Base-by-base conservation (phyloP, 2,797 vertebrate species). In the Myripristis jacobus region DNA sequence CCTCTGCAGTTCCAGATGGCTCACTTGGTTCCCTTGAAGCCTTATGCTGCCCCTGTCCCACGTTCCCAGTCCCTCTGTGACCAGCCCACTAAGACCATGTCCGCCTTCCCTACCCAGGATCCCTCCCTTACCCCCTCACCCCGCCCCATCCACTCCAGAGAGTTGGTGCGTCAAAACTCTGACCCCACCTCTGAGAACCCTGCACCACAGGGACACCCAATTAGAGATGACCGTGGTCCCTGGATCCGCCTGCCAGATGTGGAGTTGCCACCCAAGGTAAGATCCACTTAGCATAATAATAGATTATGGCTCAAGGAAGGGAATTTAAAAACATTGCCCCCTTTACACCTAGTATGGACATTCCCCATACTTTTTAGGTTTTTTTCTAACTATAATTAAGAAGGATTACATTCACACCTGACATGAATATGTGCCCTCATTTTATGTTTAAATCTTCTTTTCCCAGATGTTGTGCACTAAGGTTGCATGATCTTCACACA, bases 21-120 rank as follows among this genome's bases (percentile, higher is more conserved):
- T 82, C 96, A 97, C 89, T 93, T 96, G 84, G 96, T 97, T 85
- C 96, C 96, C 19, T 92, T 97, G 87, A 97, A 97, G 93, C 96
- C 96, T 68, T 97, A 96, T 29, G 96, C 96, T 56, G 96, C 96
- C 29, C 95, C 96, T 64, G 96, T 97, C 73, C 96, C 96, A 75
- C 95, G 96, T 87, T 97, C 96, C 79, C 96, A 97, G 92, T 98
- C 96, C 87, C 95, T 98, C 69, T 97, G 96, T 87, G 96, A 98
- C 90, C 96, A 96, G 88, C 96, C 96, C 67, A 95, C 95, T 92
- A 95, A 96, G 93, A 97, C 95, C 86, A 94, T 96, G 94, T 96
- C 95, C 82, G 96, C 96, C 90, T 97, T 96, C 95, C 95, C 95
- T 81, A 95, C 93, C 87, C 95, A 95, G 94, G 95, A 95, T 70